Conservation (phyloP, 2,888 invertebrate genomes). For the Synanthedon myopaeformis region DNA sequence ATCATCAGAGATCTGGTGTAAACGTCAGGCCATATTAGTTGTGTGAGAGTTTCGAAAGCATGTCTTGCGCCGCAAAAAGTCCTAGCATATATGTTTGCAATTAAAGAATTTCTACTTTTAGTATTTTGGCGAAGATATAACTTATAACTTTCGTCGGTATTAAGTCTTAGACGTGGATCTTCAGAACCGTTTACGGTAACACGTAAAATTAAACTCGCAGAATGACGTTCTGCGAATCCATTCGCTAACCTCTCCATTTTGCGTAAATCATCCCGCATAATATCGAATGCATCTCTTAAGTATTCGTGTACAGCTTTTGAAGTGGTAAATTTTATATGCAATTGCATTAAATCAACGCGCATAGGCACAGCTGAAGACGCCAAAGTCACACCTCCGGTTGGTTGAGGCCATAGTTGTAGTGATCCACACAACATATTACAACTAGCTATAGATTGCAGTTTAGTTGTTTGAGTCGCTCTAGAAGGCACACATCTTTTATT, state of each 20-base stretch:
- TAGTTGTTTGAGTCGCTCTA: constrained; percentile 26
- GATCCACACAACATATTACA: constrained; percentile 81
- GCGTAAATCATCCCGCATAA: constrained; percentile 56
- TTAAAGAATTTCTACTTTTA: constrained; percentile 30
- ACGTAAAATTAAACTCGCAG: constrained; percentile 42
- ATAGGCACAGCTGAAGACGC: constrained; percentile 74
- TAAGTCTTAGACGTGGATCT: constrained; percentile 69
- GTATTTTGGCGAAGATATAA: constrained; percentile 65
- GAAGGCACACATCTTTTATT: constrained; percentile 74
- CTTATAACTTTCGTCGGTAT: constrained; percentile 80
- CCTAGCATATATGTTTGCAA: constrained; percentile 71
- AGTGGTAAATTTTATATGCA: constrained; percentile 40
- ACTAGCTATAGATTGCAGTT: constrained; percentile 73
- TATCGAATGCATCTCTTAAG: constrained; percentile 50
- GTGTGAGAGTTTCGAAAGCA: constrained; percentile 80
- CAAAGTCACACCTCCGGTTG: constrained; percentile 74
- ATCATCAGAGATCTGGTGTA: constrained; percentile 68
- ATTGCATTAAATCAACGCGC: constrained; percentile 60
- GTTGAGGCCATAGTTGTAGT: constrained; percentile 80
- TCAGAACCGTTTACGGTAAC: constrained; percentile 55
- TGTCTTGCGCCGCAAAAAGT: constrained; percentile 82
- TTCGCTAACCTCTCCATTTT: constrained; percentile 36
- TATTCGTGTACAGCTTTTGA: constrained; percentile 33
- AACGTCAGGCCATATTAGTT: constrained; percentile 81
- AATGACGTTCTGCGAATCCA: constrained; percentile 45